Conservation (phyloP, 2,113 vertebrate genomes). For the chimpanzee (Pan troglodytes) region NHGRI_mPanTro3-v2.1_pri NC_072417.2:60466501-60467000, state of each 20-base stretch:
- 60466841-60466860: not conserved
- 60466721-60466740: fast-evolving
- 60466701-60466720: not conserved
- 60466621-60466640: not conserved
- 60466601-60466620: not conserved
- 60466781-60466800: not conserved
- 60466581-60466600: not conserved
- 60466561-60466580: not conserved
- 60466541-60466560: not conserved
- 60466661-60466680: not conserved
- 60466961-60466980: not conserved
- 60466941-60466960: not conserved
- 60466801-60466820: not conserved
- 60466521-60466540: not conserved
- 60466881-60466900: not conserved
- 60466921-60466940: fast-evolving
- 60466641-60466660: fast-evolving
- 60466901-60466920: not conserved
- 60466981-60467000: not conserved
- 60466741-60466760: not conserved
- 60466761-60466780: not conserved
- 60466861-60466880: not conserved
- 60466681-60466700: not conserved
- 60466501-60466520: not conserved
- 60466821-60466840: not conserved